Percentiles rank a stretch among this genome's conserved stretches.
Evolutionary conservation across 2,888 invertebrate genomes (phyloP).

Genomic region (Quadriops clusia): DNA sequence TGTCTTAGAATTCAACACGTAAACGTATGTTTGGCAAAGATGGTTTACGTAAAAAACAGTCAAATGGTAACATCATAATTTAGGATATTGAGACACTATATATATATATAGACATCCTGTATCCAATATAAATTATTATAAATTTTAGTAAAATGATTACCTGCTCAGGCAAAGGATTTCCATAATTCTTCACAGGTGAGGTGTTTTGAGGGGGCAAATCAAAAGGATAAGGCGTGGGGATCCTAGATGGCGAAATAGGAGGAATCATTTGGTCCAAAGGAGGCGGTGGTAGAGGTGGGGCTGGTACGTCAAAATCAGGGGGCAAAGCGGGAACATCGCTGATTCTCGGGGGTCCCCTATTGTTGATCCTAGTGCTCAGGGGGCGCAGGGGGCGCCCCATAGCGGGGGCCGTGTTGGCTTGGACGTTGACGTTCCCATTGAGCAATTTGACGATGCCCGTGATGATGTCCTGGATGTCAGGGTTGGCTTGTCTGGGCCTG

Average conservation of each 20-base stretch:
- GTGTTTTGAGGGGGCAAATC: slow-evolving; percentile 52
- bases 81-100: too few species aligned
- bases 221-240: slow-evolving; percentile 63
- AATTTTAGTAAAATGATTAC: too few species aligned
- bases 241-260: slow-evolving; percentile 39
- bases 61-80: too few species aligned
- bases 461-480: slow-evolving; percentile 82
- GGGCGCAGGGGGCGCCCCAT: slow-evolving; percentile 53
- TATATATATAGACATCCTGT: too few species aligned
- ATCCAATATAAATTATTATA: too few species aligned
- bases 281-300: slow-evolving; percentile 37
- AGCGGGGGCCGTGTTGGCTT: slow-evolving; percentile 54
- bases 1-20: too few species aligned
- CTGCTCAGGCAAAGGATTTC: slow-evolving; percentile 64
- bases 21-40: too few species aligned
- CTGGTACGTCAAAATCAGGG: slow-evolving; percentile 51
- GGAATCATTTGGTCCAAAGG: slow-evolving; percentile 39
- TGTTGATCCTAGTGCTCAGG: slow-evolving; percentile 69
- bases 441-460: slow-evolving; percentile 79
- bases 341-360: slow-evolving; percentile 78
- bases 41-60: too few species aligned
- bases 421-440: slow-evolving; percentile 80
- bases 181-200: slow-evolving; percentile 47
- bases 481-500: slow-evolving; percentile 46
- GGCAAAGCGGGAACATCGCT: slow-evolving; percentile 62